Evolutionary conservation across 2,888 invertebrate species (phyloP), one percentile per base, ranked within the genome.

Genomic region (Apomyelois bistriatella): DNA sequence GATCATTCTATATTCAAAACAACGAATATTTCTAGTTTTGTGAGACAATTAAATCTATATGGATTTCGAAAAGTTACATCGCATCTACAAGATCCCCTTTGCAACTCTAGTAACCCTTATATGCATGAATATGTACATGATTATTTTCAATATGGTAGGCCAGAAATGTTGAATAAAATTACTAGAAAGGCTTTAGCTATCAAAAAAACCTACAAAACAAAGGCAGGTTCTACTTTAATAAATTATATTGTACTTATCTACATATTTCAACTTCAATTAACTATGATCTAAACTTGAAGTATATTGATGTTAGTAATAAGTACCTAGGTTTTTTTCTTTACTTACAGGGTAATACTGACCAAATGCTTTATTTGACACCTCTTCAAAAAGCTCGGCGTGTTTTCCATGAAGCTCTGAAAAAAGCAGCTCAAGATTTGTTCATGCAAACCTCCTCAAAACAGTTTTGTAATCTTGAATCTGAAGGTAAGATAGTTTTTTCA

Each of bases 31-130:
- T 92, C 92, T 36, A 93, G 92, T 69, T 93, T 93, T 72, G 91
- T 93, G n/a, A 82, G 92, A 35, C 92, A 93, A 56, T 70, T 93
- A 17, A 93, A 93, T 73, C 76, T 92, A 28, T 93, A 93, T 65
- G 93, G 93, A 6, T 93, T 93, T 70, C 90, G 92, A 9, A 93
- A 93, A 79, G 92, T 93, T 15, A 92, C 92, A 40, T 91, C 92
- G 1, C 92, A 92, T 65, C 84, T 90, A 55, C 92, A 92, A 66
- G 92, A 93, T 66, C 90, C 91, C n/a, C 65, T 91, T 17, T 92
- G 91, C 62, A 91, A 91, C 68, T 89, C 91, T 1, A 91, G 91
- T 60, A 92, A 92, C 66, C 92, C 92, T 22, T 89, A 91, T 54
- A 88, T 92, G 69, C 92, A 93, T 59, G 93, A 93, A 61, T 93